phyloP scores from a whole-genome alignment of 2,113 vertebrate genomes.

The Xenopus borealis region DNA sequence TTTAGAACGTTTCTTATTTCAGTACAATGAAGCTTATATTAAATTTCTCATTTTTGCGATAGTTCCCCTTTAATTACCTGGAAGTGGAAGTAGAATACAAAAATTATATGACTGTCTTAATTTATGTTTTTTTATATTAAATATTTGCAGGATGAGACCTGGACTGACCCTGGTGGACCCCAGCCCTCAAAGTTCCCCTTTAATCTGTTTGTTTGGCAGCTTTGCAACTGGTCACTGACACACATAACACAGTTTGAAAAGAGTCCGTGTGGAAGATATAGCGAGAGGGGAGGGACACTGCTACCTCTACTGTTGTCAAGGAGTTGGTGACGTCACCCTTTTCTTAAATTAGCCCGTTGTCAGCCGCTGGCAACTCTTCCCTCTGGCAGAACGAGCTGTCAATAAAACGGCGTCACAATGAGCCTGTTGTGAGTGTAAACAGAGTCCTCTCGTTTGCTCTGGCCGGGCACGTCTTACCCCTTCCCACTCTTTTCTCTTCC shows the following conservation, averaged over 20 bases:
- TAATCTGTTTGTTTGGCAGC: too few species aligned
- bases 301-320: constrained; percentile 64
- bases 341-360: constrained; percentile 81
- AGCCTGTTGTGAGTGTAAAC: constrained; percentile 81
- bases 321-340: constrained; percentile 76
- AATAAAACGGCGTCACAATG: constrained; percentile 61
- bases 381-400: constrained; percentile 66
- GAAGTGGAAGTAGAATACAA: too few species aligned
- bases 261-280: neutral
- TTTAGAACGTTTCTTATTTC: too few species aligned
- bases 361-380: constrained; percentile 56
- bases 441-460: constrained; percentile 68
- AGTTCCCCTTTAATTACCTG: too few species aligned
- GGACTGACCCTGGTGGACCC: too few species aligned
- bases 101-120: too few species aligned
- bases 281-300: constrained; percentile 63
- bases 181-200: too few species aligned
- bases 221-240: too few species aligned
- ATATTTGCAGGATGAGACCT: too few species aligned
- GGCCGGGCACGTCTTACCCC: constrained; percentile 54
- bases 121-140: too few species aligned
- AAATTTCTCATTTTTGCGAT: too few species aligned
- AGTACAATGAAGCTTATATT: too few species aligned
- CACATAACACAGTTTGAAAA: neutral
- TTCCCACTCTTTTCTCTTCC: constrained; percentile 8